Evolutionary conservation across 1,140 invertebrate genomes (phyloP).

Genomic region (Contarinia nasturtii): DNA sequence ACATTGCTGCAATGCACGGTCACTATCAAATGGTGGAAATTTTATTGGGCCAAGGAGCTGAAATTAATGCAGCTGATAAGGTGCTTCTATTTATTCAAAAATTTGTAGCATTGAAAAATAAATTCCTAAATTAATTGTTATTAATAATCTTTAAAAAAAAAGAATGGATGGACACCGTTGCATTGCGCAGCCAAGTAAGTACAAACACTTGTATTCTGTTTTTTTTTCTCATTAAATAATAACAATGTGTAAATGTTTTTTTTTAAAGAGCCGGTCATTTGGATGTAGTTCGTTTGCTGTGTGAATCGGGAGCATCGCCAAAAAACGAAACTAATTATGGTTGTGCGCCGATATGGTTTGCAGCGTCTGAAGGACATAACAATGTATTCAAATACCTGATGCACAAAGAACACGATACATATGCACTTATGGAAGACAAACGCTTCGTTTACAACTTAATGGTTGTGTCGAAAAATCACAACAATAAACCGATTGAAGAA

Average conservation of each 20-base stretch:
- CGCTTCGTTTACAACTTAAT: conserved; percentile 97
- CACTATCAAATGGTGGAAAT: conserved; percentile 97
- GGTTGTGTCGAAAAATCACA: conserved; percentile 91
- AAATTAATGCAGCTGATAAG: conserved; percentile 95
- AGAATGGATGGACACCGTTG: conserved; percentile 92
- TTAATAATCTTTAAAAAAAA: too few species aligned
- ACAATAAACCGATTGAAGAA: conserved; percentile 91
- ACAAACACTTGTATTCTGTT: too few species aligned
- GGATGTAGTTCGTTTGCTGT: conserved; percentile 84
- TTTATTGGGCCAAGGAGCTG: conserved; percentile 83
- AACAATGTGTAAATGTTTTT: too few species aligned
- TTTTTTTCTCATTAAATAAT: too few species aligned
- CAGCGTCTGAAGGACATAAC: conserved; percentile 89
- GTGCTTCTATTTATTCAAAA: too few species aligned
- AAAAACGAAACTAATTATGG: conserved; percentile 83
- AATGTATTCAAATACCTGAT: conserved; percentile 89
- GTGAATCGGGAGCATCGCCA: conserved; percentile 88
- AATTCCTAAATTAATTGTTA: too few species aligned
- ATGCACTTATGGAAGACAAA: conserved; percentile 90
- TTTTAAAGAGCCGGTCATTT: conserved; percentile 79
- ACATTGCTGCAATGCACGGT: conserved; percentile 88
- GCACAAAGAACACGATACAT: conserved; percentile 94
- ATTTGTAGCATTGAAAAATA: too few species aligned
- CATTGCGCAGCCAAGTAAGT: conserved; percentile 68
- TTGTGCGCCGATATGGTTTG: conserved; percentile 91